Evolutionary conservation across 2,113 vertebrate species (phyloP), one percentile per base, ranked within the genome.

Genomic region (Helogale parvula): DNA sequence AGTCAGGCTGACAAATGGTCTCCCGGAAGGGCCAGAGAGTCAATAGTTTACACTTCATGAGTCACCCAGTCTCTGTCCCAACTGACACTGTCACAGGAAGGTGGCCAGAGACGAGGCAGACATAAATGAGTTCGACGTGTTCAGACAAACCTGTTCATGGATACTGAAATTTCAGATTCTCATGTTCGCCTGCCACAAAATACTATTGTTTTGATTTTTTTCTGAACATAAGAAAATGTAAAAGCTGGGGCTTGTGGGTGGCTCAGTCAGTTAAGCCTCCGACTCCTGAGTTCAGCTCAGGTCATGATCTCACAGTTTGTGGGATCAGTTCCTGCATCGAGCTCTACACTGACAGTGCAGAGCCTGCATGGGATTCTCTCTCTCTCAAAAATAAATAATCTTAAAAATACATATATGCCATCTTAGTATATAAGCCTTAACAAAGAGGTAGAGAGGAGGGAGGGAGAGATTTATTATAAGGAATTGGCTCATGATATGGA

Each of bases 101-200:
- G 23, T 5, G 38, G 21, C 66, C 19, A 27, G 29, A 80, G 81
- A 31, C 29, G 6, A 45, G 35, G 1, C 17, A 1, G 27, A 38
- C 1, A 3, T 17, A 35, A 76, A 76, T 38, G n/a, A 88, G 33
- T 69, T 50, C 33, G 31, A 10, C 57, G 27, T 31, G 33, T 92
- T 74, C 83, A 83, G 47, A 41, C 21, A 69, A 60, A 94, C 74
- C 35, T 82, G 23, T 72, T 72, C 50, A 60, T 38, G 63, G 88
- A 52, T n/a, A 17, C 29, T 31, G 60, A 84, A 63, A 69, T 38
- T 41, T 69, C 14, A 77, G 66, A 92, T 76, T 87, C 38, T 68
- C 19, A 29, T 92, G 76, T 81, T 82, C 31, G 2, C 2, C 7
- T 17, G 38, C 82, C 68, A 60, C 19, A 27, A 83, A 50, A 94